These are phyloP conservation scores for Caprella mutica DNA, from an alignment of 2,888 invertebrate genomes.

Conservation along the genomic window DNA sequence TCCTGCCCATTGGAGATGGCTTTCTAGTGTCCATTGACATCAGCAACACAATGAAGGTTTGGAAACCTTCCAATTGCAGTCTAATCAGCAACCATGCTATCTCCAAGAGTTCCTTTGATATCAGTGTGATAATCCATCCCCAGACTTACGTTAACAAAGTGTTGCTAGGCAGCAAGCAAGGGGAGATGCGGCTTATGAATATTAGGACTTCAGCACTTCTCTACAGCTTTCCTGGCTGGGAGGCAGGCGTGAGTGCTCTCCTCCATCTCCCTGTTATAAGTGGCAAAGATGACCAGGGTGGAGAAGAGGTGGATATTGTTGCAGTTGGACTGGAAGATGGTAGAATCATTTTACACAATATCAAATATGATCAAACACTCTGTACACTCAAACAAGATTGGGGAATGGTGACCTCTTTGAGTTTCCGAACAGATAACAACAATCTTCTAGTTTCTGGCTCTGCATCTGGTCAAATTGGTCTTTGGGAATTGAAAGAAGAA, in stretches of 20 bases:
- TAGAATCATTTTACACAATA: constrained; percentile 70
- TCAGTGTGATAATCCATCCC: constrained; percentile 79
- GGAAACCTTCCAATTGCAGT: constrained; percentile 65
- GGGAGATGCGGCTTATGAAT: constrained; percentile 62
- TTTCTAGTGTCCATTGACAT: constrained; percentile 77
- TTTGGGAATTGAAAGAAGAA: constrained; percentile 47
- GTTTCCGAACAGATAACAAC: constrained; percentile 74
- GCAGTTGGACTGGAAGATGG: constrained; percentile 77
- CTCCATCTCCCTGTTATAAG: constrained; percentile 77
- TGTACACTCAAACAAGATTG: constrained; percentile 83
- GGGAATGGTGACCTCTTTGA: constrained; percentile 70
- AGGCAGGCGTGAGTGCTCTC: constrained; percentile 55
- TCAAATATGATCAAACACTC: constrained; percentile 68
- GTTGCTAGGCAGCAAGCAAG: constrained; percentile 36
- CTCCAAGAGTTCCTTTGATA: constrained; percentile 54
- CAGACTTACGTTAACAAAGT: constrained; percentile 90
- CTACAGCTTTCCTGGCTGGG: constrained; percentile 45
- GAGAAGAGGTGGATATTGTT: constrained; percentile 78
- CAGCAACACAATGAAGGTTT: constrained; percentile 61
- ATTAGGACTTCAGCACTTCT: constrained; percentile 62
- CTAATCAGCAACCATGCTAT: constrained; percentile 40
- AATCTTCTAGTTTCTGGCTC: constrained; percentile 79
- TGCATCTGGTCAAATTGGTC: constrained; percentile 52
- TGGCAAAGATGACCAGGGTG: no score
- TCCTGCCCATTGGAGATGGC: constrained; percentile 71